Evolutionary conservation across 2,113 vertebrate genomes (phyloP).

Genomic region (Hepsetus odoe): DNA sequence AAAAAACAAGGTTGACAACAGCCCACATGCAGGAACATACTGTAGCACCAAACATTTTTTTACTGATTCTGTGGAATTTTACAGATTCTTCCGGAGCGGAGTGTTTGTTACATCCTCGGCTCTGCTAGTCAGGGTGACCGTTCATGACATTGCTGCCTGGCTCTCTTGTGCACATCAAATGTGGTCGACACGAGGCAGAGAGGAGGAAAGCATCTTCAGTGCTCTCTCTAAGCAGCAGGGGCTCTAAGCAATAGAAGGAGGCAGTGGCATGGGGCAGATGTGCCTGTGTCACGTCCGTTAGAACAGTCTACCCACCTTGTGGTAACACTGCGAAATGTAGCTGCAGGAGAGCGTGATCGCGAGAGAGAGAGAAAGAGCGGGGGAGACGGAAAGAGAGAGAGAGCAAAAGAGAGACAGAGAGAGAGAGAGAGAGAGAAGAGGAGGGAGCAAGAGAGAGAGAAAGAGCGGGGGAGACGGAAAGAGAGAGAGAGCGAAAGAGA

Average conservation of each 20-base stretch:
- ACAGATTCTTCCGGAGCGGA: background rate
- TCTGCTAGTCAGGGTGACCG: slow-evolving; percentile 19
- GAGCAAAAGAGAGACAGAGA: slow-evolving; percentile 42
- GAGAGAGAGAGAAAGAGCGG: slow-evolving; percentile 56
- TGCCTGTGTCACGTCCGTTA: slow-evolving; percentile 70
- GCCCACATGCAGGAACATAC: background rate
- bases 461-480: slow-evolving; percentile 28
- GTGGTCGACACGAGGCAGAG: background rate
- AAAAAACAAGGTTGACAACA: background rate
- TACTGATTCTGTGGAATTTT: too few species aligned
- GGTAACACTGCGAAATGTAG: slow-evolving; percentile 94
- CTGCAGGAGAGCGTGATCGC: slow-evolving; percentile 70
- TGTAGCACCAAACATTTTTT: too few species aligned
- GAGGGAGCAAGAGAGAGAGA: slow-evolving; percentile 25
- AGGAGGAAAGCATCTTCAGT: slow-evolving; percentile 32
- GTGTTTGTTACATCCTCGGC: background rate
- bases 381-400: slow-evolving; percentile 55
- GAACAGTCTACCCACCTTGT: slow-evolving; percentile 96
- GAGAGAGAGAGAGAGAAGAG: slow-evolving; percentile 52
- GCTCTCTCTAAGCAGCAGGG: slow-evolving; percentile 35
- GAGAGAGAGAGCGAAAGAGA: slow-evolving; percentile 43
- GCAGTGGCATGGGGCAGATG: slow-evolving; percentile 49
- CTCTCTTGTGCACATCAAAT: slow-evolving; percentile 16
- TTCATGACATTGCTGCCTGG: slow-evolving; percentile 36
- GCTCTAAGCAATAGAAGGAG: slow-evolving; percentile 30